These are phyloP conservation scores for Lethenteron reissneri DNA, from an alignment of 2,113 vertebrate species.

Conservation along the genomic window DNA sequence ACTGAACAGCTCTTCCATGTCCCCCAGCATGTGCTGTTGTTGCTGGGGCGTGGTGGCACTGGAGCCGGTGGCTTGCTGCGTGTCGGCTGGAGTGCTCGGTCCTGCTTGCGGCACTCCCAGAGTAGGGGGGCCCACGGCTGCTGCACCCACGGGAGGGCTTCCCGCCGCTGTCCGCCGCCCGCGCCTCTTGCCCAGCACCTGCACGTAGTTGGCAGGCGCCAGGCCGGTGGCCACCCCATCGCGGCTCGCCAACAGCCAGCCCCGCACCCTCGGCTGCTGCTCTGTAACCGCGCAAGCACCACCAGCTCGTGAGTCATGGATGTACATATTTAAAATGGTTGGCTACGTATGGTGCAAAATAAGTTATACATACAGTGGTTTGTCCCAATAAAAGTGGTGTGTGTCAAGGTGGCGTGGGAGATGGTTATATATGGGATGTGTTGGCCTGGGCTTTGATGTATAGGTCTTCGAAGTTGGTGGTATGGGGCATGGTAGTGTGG, in stretches of 20 bases:
- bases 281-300: constrained; percentile 28
- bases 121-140: no score
- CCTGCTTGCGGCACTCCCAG: no score
- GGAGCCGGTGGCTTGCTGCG: no score
- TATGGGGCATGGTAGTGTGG: neutral
- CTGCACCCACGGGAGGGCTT: no score
- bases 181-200: constrained; percentile 69
- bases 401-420: no score
- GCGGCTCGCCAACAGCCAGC: constrained; percentile 73
- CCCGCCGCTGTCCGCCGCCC: constrained; percentile 32
- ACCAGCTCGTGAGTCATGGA: neutral
- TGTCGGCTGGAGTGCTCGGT: no score
- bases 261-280: constrained; percentile 67
- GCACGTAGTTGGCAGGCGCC: constrained; percentile 77
- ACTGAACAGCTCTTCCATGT: no score
- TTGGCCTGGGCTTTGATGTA: no score
- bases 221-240: constrained; percentile 64
- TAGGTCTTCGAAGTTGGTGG: neutral
- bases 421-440: no score
- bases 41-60: no score
- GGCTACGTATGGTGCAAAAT: neutral
- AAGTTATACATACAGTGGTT: neutral
- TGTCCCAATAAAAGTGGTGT: neutral
- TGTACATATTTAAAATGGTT: neutral
- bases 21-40: no score